Percentiles rank a stretch among this genome's conserved stretches.
Evolutionary conservation across 2,797 vertebrate genomes (phyloP).

Genomic region (Chaenodraco wilsoni): DNA sequence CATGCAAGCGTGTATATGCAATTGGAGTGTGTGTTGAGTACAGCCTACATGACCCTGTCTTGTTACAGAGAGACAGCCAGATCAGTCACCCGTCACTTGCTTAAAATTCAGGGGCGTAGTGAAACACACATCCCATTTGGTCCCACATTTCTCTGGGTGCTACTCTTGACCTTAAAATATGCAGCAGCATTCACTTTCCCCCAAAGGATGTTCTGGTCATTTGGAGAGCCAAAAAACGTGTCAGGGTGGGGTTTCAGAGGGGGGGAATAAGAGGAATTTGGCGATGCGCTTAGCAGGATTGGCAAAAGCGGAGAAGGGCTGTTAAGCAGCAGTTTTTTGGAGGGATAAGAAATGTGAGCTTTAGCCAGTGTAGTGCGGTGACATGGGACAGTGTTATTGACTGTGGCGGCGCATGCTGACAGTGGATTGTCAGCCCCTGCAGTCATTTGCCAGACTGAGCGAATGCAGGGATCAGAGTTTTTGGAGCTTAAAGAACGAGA

Average conservation of each 20-base stretch:
- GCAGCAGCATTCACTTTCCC: conserved; percentile 74
- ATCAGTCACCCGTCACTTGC: conserved; percentile 78
- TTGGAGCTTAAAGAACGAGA: conserved; percentile 69
- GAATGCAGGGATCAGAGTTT: conserved; percentile 74
- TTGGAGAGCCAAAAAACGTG: conserved; percentile 73
- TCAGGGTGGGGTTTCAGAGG: conserved; percentile 42
- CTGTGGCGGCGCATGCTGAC: conserved; percentile 81
- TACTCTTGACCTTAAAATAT: conserved; percentile 78
- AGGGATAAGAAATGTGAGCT: conserved; percentile 82
- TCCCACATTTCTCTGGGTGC: conserved; percentile 72
- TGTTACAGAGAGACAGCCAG: conserved; percentile 72
- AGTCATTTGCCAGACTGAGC: conserved; percentile 82
- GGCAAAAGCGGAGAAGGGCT: conserved; percentile 68
- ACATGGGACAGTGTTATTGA: conserved; percentile 83
- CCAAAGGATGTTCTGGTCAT: conserved; percentile 81
- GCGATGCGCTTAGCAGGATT: conserved; percentile 68
- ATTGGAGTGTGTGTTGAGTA: conserved; percentile 60
- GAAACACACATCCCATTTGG: conserved; percentile 73
- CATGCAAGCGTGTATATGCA: conserved; percentile 56
- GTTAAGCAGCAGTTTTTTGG: conserved; percentile 77
- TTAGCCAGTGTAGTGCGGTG: conserved; percentile 80
- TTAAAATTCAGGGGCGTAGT: conserved; percentile 76
- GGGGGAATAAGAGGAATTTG: conserved; percentile 62
- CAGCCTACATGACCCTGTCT: conserved; percentile 70
- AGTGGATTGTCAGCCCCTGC: conserved; percentile 84